Conservation (phyloP, 2,888 invertebrate genomes). For the Stenichneumon culpator region DNA sequence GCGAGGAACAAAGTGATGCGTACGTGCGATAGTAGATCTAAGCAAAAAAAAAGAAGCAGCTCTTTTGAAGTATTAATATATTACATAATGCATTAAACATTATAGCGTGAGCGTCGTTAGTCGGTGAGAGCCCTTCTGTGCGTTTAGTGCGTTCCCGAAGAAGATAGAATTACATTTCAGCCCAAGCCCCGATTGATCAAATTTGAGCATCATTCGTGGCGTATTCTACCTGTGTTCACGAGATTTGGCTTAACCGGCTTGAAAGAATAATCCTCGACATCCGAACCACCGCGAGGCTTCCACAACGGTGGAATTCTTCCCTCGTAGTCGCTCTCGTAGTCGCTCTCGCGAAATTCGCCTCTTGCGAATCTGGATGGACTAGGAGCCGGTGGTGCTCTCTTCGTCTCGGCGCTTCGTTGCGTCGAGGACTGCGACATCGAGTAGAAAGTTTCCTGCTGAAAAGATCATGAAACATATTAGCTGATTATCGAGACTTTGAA, state of each 20-base stretch:
- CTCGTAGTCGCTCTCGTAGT: constrained; percentile 91
- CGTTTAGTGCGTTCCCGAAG: constrained; percentile 47
- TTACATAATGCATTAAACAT: constrained; percentile 25
- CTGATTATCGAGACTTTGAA: not conserved
- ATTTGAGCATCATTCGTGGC: constrained; percentile 58
- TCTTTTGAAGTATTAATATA: constrained; percentile 49
- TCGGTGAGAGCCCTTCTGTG: constrained; percentile 47
- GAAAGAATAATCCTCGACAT: constrained; percentile 86
- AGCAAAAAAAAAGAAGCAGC: constrained; percentile 55
- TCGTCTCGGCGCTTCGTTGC: constrained; percentile 74
- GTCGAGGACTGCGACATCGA: constrained; percentile 85
- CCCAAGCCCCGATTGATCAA: constrained; percentile 7
- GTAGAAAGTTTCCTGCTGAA: constrained; percentile 86
- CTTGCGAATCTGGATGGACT: constrained; percentile 89
- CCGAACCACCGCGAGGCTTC: constrained; percentile 86
- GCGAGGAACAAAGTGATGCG: constrained; percentile 59
- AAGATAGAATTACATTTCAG: constrained; percentile 42
- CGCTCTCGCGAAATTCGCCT: constrained; percentile 89
- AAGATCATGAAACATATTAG: constrained; percentile 43
- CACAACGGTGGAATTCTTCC: constrained; percentile 88
- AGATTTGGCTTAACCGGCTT: constrained; percentile 87
- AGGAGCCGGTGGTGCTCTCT: constrained; percentile 86
- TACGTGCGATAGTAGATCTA: constrained; percentile 61
- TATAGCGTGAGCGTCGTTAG: constrained; percentile 58
- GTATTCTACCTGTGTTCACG: constrained; percentile 64